A percentile compares a stretch with the other conserved stretches of the same genome.
These are phyloP conservation scores for Aramus guarauna DNA, from an alignment of 2,113 vertebrate genomes.

Conservation along the genomic window DNA sequence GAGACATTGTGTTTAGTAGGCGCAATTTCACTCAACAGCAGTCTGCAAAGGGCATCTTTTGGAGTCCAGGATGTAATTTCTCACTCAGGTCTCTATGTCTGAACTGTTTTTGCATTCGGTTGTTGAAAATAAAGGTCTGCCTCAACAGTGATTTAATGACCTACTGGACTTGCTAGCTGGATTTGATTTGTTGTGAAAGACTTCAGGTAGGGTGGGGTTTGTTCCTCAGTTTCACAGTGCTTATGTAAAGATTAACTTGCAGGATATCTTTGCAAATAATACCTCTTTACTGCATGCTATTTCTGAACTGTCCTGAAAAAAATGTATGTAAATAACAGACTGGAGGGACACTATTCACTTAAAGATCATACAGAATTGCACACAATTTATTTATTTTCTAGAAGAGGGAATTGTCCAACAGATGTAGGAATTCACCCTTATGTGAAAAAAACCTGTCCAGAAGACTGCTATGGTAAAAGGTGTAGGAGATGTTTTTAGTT, in stretches of 20 bases:
- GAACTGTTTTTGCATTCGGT: neutral
- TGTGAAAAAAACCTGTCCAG: neutral
- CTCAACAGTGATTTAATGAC: neutral
- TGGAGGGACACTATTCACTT: neutral
- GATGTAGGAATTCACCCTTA: neutral
- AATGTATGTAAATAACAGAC: neutral
- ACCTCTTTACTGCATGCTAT: neutral
- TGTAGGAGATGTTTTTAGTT: neutral
- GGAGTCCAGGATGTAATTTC: neutral
- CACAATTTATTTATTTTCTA: neutral
- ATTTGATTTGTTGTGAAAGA: neutral
- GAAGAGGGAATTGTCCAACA: neutral
- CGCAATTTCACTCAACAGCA: neutral
- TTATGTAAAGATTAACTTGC: neutral
- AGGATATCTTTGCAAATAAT: neutral
- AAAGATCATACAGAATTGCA: neutral
- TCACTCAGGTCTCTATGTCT: neutral
- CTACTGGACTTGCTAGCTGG: neutral
- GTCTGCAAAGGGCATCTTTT: neutral
- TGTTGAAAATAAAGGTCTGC: neutral
- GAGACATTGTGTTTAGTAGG: neutral
- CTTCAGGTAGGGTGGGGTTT: neutral
- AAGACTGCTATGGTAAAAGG: neutral
- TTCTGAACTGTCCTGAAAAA: neutral
- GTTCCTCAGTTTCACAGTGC: neutral